Conservation (phyloP, 2,888 invertebrate genomes). For the Tiliacea aurago region DNA sequence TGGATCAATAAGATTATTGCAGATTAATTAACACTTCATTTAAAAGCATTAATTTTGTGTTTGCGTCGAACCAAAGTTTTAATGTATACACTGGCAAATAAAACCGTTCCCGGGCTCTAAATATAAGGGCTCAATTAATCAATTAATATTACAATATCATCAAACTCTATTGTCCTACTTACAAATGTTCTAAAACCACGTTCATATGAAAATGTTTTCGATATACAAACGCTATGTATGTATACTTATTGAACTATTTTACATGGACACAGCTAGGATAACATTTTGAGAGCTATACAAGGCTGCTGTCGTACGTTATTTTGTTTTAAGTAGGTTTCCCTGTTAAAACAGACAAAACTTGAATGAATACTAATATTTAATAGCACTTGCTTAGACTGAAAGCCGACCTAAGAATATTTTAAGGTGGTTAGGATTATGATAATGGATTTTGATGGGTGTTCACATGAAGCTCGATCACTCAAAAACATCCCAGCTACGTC, state of each 20-base stretch:
- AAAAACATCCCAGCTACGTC: constrained; percentile 45
- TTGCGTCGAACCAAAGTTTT: neutral
- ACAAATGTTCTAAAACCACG: constrained; percentile 82
- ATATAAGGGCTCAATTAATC: constrained; percentile 66
- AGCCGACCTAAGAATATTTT: neutral
- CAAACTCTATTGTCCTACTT: constrained; percentile 76
- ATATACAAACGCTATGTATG: constrained; percentile 88
- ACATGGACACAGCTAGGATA: constrained; percentile 47
- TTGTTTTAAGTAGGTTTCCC: neutral
- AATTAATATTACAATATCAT: constrained; percentile 63
- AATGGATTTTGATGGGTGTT: neutral
- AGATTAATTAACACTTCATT: constrained; percentile 3
- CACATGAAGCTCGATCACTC: neutral
- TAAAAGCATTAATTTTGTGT: constrained; percentile 2
- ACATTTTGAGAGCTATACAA: constrained; percentile 12
- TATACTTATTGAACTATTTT: constrained; percentile 81
- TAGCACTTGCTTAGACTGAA: neutral
- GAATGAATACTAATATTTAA: neutral
- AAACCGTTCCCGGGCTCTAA: constrained; percentile 57
- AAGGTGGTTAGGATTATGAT: neutral
- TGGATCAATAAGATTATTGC: neutral
- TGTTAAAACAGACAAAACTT: neutral
- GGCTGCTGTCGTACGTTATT: neutral
- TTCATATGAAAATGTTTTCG: constrained; percentile 83
- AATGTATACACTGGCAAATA: constrained; percentile 16